Evolutionary conservation across 1,140 invertebrate genomes (phyloP).

Genomic region (Philotrypesis tridentata): DNA sequence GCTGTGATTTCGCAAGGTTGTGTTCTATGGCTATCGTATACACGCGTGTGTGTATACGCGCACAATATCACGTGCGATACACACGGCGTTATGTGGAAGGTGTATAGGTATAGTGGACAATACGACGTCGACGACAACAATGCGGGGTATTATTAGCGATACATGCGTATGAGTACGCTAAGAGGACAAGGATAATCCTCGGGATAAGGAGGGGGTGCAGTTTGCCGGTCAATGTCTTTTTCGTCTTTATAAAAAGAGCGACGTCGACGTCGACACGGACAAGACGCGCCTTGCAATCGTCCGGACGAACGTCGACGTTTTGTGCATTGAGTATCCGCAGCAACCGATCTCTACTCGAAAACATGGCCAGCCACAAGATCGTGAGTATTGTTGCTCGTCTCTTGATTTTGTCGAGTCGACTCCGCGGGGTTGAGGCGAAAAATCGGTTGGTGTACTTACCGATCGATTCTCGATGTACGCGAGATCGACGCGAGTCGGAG

Average conservation of each 20-base stretch:
- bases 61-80: too few relatives aligned
- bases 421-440: too few relatives aligned
- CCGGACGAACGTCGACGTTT: neutral
- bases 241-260: slow-evolving; percentile 44
- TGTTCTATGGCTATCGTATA: neutral
- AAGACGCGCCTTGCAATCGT: neutral
- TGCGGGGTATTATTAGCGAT: slow-evolving; percentile 36
- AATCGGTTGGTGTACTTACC: too few relatives aligned
- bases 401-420: too few relatives aligned
- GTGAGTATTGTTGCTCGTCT: slow-evolving; percentile 56
- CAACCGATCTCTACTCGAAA: neutral
- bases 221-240: neutral
- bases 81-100: too few relatives aligned
- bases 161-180: neutral
- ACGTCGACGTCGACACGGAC: neutral
- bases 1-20: slow-evolving; percentile 6
- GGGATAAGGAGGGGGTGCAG: neutral
- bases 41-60: neutral
- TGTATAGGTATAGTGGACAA: too few relatives aligned
- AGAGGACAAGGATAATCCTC: slow-evolving; percentile 17
- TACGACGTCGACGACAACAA: neutral
- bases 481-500: too few relatives aligned
- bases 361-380: slow-evolving; percentile 61
- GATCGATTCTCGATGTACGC: too few relatives aligned
- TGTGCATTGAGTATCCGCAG: too few relatives aligned